Base-by-base conservation (phyloP, 2,797 vertebrate species). In the Botia kubotai region DNA sequence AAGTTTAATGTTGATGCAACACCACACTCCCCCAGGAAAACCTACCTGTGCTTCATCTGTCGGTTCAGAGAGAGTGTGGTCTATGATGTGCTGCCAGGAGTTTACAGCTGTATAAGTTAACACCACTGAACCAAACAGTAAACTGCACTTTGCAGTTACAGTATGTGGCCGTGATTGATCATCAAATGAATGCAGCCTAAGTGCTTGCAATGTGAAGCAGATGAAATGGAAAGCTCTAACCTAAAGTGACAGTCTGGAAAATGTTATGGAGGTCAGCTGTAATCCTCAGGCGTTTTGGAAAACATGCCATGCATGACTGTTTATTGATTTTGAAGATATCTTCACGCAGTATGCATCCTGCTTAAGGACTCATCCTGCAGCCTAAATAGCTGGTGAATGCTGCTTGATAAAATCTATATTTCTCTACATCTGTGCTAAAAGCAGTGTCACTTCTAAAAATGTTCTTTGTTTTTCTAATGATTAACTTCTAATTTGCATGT, bases 101-200 rank as follows among this genome's bases (percentile, higher is more conserved):
- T 69, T 67, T 14, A 50, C 48, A 23, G 39, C 60, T 77, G 75
- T 65, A 65, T 10, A 66, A 66, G 63, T 66, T 39, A 39, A 66
- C 33, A 39, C 57, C 8, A 53, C 72, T 80, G 21, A 68, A 83
- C 29, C 81, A 57, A 63, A 68, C 23, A 52, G 66, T 67, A 52
- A 79, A 83, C 76, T 69, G 77, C 74, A 80, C 81, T 63, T 48
- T 69, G 69, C 53, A 8, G 46, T 67, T 71, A 46, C 10, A 46
- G 43, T 46, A 82, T 69, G 77, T 58, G 78, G 53, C 23, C 8
- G 43, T 80, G 69, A 85, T 82, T 82, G 83, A 83, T 83, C 75
- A 75, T 72, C 72, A 76, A 86, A 82, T 10, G 43, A 46, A 46
- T 65, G 69, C 63, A 86, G 65, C 23, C 55, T 65, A 86, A 83